Evolutionary conservation across 2,888 invertebrate genomes (phyloP).

Genomic region (Xylota sylvarum): DNA sequence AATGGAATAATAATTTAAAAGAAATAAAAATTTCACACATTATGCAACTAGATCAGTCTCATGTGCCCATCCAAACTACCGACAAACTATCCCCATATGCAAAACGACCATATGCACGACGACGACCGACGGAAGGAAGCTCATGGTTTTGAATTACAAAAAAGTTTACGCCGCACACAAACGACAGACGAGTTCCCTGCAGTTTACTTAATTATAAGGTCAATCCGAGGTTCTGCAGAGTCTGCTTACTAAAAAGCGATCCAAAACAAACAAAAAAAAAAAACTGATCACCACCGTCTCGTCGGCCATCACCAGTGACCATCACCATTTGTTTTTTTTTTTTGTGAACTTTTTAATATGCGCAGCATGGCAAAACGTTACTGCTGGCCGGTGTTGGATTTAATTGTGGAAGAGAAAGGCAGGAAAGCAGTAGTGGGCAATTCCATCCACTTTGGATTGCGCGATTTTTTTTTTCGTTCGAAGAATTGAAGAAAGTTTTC

Average conservation of each 20-base stretch:
- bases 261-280: constrained; percentile 23
- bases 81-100: constrained; percentile 49
- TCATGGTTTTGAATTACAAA: constrained; percentile 72
- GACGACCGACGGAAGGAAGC: constrained; percentile 68
- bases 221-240: constrained; percentile 59
- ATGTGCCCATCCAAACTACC: constrained; percentile 7
- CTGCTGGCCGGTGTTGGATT: constrained; percentile 39
- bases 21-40: constrained; percentile 19
- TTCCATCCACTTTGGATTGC: constrained; percentile 33
- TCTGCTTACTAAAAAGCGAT: constrained; percentile 27
- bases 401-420: constrained; percentile 55
- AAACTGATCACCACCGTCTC: constrained; percentile 32
- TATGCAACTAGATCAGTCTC: constrained; percentile 72
- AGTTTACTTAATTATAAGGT: constrained; percentile 71
- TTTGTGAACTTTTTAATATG: constrained; percentile 74
- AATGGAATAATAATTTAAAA: neutral
- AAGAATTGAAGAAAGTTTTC: constrained; percentile 74
- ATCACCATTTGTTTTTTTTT: constrained; percentile 44
- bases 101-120: constrained; percentile 17
- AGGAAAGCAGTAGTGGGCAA: constrained; percentile 42
- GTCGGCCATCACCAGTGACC: constrained; percentile 22
- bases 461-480: constrained; percentile 41
- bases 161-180: constrained; percentile 10
- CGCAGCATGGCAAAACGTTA: constrained; percentile 54
- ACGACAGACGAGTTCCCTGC: constrained; percentile 2